Percentiles rank a stretch among this genome's conserved stretches.
Evolutionary conservation across 1,140 invertebrate species (phyloP).

Genomic region (Lethocerus indicus): DNA sequence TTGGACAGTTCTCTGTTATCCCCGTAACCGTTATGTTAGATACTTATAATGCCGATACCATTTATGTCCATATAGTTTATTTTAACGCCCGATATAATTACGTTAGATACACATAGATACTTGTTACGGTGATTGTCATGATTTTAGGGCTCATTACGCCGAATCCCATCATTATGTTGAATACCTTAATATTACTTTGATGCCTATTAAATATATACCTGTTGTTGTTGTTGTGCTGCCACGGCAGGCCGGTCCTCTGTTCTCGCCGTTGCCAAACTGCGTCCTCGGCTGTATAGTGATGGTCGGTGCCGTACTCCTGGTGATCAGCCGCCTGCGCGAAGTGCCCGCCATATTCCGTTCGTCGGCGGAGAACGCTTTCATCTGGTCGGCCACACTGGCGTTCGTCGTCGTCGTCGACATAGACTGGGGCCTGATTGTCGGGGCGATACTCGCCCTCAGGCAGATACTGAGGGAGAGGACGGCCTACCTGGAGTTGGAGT

Average conservation of each 20-base stretch:
- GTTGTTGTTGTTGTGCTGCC: background rate
- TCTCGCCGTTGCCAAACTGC: slow-evolving; percentile 6
- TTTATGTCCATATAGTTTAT: too few relatives aligned
- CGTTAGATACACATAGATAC: background rate
- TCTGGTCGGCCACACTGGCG: slow-evolving; percentile 1
- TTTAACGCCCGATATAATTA: background rate
- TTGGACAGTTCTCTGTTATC: too few relatives aligned
- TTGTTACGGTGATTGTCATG: background rate
- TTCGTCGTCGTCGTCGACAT: slow-evolving; percentile 5
- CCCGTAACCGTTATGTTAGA: too few relatives aligned
- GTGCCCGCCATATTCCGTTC: background rate
- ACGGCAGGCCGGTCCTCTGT: slow-evolving; percentile 7
- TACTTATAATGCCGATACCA: too few relatives aligned
- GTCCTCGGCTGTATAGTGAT: slow-evolving; percentile 12
- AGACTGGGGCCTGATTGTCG: slow-evolving; percentile 7
- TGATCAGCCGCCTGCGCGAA: background rate
- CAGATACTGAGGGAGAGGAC: background rate
- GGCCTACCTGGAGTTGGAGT: too few relatives aligned
- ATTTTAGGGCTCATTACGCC: background rate
- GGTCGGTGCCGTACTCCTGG: background rate
- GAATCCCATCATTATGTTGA: background rate
- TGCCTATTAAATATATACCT: background rate
- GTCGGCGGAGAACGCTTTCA: slow-evolving; percentile 3
- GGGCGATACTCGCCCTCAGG: background rate
- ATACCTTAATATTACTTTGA: background rate